phyloP scores from a whole-genome alignment of 2,113 vertebrate species.

The Ptyas mucosa region DNA sequence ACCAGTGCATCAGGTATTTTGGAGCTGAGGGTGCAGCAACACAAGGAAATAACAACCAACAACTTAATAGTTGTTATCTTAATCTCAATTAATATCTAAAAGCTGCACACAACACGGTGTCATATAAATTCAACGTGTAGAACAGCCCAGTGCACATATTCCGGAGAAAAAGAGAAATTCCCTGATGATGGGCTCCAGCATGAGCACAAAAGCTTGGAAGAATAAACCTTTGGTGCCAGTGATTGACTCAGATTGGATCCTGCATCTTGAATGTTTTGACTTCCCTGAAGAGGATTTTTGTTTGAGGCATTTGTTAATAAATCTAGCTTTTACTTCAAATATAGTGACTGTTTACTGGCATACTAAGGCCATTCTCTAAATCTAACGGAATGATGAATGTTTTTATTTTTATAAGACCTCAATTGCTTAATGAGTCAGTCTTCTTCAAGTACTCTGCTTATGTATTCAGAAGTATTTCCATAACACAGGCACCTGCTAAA shows the following conservation, averaged over 20 bases:
- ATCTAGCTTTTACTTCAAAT: neutral
- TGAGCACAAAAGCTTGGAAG: neutral
- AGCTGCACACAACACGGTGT: neutral
- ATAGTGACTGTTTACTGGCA: neutral
- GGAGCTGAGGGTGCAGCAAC: neutral
- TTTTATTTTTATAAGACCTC: neutral
- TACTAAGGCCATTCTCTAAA: neutral
- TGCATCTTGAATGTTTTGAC: neutral
- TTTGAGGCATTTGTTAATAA: neutral
- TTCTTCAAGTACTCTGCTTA: neutral
- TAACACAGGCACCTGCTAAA: neutral
- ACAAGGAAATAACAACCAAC: neutral
- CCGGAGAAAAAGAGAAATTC: neutral
- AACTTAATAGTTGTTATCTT: neutral
- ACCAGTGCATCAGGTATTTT: neutral
- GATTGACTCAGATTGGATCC: no score
- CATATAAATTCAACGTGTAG: neutral
- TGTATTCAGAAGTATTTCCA: neutral
- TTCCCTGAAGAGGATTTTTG: neutral
- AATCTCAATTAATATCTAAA: neutral
- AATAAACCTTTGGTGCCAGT: no score
- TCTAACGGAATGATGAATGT: neutral
- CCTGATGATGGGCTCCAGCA: neutral
- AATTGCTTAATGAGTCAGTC: neutral
- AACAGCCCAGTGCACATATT: neutral